Conservation (phyloP, 2,113 vertebrate species). For the Nerophis ophidion region DNA sequence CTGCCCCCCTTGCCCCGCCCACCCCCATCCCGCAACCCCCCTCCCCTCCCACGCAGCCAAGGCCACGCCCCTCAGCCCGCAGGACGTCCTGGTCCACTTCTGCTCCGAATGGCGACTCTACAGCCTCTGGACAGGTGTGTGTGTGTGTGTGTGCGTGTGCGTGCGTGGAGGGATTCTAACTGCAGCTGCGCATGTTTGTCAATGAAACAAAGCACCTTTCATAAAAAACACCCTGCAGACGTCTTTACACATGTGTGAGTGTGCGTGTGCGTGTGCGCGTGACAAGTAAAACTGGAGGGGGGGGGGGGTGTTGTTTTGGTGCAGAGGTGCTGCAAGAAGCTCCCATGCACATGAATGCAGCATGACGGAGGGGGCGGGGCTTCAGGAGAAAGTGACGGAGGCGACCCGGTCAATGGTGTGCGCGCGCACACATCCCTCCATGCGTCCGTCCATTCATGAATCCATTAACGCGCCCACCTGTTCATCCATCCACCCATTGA, state of each 20-base stretch:
- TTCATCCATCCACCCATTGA: no score
- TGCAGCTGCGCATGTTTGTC: constrained; percentile 2
- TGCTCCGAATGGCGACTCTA: not conserved
- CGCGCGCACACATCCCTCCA: not conserved
- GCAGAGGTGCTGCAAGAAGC: constrained; percentile 50
- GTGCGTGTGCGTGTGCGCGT: no score
- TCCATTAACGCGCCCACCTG: no score
- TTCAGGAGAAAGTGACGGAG: constrained; percentile 13
- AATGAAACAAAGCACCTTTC: constrained; percentile 5
- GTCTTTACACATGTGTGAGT: not conserved
- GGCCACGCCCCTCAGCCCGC: constrained; percentile 28
- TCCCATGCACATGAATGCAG: not conserved
- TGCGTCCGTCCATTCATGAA: no score
- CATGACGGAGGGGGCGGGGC: not conserved
- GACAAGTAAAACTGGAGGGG: constrained; percentile 6
- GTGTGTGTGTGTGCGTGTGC: not conserved
- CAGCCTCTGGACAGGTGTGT: constrained; percentile 1
- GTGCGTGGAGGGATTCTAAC: not conserved
- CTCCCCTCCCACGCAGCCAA: constrained; percentile 23
- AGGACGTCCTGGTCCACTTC: not conserved
- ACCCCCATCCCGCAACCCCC: constrained; percentile 11
- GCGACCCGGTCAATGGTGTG: constrained; percentile 25
- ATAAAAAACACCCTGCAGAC: not conserved
- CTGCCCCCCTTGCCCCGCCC: not conserved
- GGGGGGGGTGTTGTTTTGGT: constrained; percentile 56